Conservation (phyloP, 64 coral and sea anemone genomes). For the Pocillopora damicornis region DNA sequence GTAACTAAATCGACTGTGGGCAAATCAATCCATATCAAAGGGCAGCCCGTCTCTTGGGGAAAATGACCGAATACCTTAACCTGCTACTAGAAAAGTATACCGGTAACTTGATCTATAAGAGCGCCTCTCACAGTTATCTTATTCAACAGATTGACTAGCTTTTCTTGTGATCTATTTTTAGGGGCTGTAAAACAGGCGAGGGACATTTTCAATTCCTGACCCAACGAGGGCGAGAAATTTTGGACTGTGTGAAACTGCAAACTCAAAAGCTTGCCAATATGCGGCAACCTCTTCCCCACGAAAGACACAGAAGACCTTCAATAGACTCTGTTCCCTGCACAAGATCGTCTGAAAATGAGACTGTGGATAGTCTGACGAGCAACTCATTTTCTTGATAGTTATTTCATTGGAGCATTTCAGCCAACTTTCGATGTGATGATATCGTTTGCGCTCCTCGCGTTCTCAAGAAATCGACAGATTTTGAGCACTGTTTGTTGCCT, state of each 20-base stretch:
- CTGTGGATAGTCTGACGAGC: constrained; percentile 78
- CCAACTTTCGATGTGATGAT: not conserved
- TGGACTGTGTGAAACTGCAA: constrained; percentile 83
- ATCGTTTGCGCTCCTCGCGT: no score
- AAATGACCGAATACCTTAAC: no score
- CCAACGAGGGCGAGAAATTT: constrained; percentile 82
- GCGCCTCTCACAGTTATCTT: no score
- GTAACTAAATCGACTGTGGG: no score
- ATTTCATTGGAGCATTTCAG: not conserved
- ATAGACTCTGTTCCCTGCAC: constrained; percentile 79
- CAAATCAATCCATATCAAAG: no score
- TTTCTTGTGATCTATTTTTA: constrained; percentile 29
- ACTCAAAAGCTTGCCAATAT: constrained; percentile 75
- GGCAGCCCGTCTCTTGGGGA: no score
- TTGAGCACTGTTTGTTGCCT: no score
- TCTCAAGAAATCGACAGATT: no score
- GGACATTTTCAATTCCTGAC: constrained; percentile 82
- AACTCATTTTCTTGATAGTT: constrained; percentile 41
- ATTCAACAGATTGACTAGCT: not conserved
- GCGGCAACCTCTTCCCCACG: constrained; percentile 17
- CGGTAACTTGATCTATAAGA: no score
- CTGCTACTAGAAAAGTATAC: no score
- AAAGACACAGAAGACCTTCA: constrained; percentile 58
- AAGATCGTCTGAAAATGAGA: constrained; percentile 84
- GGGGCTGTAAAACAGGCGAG: constrained; percentile 75